phyloP scores from a whole-genome alignment of 1,140 invertebrate species.

The Pseudomyrmex flavicornis region DNA sequence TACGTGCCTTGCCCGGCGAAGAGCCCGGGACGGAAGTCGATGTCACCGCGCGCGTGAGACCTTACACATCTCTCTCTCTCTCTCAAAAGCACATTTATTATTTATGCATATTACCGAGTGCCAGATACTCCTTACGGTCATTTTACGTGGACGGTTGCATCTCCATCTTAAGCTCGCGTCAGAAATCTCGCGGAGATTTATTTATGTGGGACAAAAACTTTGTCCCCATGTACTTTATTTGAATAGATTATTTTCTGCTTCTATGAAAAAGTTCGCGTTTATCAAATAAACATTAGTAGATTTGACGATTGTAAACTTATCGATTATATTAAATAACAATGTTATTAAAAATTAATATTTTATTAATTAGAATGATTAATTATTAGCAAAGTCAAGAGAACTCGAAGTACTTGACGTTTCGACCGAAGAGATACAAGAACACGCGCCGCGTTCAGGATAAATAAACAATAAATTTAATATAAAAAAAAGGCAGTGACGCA shows the following conservation, averaged over 20 bases:
- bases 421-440: too few relatives aligned
- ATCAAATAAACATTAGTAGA: not conserved
- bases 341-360: constrained; percentile 1
- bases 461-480: not conserved
- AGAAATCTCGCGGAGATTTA: constrained; percentile 12
- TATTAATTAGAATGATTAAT: not conserved
- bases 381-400: not conserved
- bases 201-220: not conserved
- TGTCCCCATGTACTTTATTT: not conserved
- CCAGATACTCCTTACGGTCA: constrained; percentile 31
- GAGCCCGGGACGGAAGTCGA: constrained; percentile 31
- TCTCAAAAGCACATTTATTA: constrained; percentile 52
- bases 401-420: too few relatives aligned
- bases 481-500: not conserved
- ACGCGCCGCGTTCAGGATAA: too few relatives aligned
- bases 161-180: not conserved
- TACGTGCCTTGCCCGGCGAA: constrained; percentile 52
- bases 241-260: too few relatives aligned
- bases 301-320: not conserved
- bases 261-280: not conserved
- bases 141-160: constrained; percentile 42
- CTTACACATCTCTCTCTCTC: constrained; percentile 23
- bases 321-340: not conserved
- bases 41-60: constrained; percentile 28
- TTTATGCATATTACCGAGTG: constrained; percentile 58